Conservation (phyloP, 2,888 invertebrate genomes). For the Rhagonycha fulva region DNA sequence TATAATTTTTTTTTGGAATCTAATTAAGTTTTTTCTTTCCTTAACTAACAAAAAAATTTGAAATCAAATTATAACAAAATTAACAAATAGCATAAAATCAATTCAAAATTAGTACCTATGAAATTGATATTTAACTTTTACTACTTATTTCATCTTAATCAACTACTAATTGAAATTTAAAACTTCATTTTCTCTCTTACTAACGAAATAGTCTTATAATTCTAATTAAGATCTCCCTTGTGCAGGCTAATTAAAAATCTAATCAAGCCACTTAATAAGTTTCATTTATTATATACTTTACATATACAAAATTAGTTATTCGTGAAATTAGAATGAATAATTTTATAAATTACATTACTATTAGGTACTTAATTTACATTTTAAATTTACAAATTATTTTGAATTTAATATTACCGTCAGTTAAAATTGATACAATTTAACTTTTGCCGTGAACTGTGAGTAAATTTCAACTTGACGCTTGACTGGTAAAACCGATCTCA, state of each 20-base stretch:
- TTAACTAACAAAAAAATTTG: background rate
- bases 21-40: background rate
- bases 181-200: slow-evolving; percentile 14
- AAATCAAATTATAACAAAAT: background rate
- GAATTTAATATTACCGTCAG: background rate
- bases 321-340: background rate
- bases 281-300: slow-evolving; percentile 3
- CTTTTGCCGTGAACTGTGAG: background rate
- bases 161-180: slow-evolving; percentile 15
- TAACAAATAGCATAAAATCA: background rate
- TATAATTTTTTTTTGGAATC: background rate
- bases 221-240: slow-evolving; percentile 17
- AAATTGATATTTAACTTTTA: slow-evolving; percentile 1
- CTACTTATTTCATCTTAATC: slow-evolving; percentile 10
- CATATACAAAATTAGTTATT: background rate
- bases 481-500: background rate
- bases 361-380: background rate
- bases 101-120: background rate
- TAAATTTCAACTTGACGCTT: background rate
- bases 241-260: slow-evolving; percentile 17
- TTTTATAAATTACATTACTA: background rate
- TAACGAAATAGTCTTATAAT: slow-evolving; percentile 4
- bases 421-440: background rate
- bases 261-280: slow-evolving; percentile 11
- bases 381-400: background rate